Evolutionary conservation across 2,113 vertebrate genomes (phyloP), one percentile per base, ranked within the genome.

Genomic region (Entomyzon cyanotis): DNA sequence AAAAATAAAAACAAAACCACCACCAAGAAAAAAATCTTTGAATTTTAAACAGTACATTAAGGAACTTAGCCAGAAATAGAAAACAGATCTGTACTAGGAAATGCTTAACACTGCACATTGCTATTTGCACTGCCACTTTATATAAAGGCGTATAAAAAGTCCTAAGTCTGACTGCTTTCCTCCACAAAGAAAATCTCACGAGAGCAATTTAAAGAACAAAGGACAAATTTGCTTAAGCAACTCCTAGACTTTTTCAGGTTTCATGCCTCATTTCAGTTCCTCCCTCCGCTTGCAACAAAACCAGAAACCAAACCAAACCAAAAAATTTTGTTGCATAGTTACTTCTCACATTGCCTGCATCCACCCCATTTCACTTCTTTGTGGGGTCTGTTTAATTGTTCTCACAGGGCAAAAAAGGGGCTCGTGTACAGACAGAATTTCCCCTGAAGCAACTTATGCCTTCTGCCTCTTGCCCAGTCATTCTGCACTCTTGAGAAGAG

Each of bases 21-120:
- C 30, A n/a, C 0, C 27, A 50, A 2, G 15, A 35, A 22, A 63
- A 60, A 35, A 1, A 15, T 20, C 21, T 9, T 7, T 4, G 0
- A 7, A 18, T 64, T 94, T 95, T 58, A 31, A 70, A 87, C 5
- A 30, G 7, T 42, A 37, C 3, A 37, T 50, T 59, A 52, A 79
- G 28, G 2, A 68, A 52, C 13, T 46, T 46, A 55, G 13, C 9
- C n/a, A 89, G 22, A 84, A 87, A 62, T 19, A 69, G 1, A 65
- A 74, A 64, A n/a, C 23, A 50, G 82, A 85, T 49, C 4, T 23
- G 2, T 49, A 50, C 39, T 18, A 71, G 11, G 25, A 28, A 70
- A 73, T 76, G 30, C 23, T 82, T 84, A 75, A 84, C 35, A 76
- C 35, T 67, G 15, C 11, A 80, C 39, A 75, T 53, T 84, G 20